phyloP scores from a whole-genome alignment of 2,888 invertebrate species.

The Drepana falcataria region DNA sequence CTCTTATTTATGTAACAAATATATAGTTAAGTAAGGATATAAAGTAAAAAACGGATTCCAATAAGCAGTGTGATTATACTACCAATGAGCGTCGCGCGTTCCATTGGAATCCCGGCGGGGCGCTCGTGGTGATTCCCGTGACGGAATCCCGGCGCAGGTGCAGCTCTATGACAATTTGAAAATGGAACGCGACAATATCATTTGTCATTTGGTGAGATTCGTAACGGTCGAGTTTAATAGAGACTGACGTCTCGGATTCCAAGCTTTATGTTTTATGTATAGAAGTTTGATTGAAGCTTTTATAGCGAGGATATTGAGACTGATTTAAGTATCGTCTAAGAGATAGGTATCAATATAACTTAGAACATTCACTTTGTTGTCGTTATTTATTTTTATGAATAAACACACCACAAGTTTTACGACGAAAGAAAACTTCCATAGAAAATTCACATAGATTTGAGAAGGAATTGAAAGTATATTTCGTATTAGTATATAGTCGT shows the following conservation, averaged over 20 bases:
- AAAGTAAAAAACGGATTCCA: slow-evolving; percentile 25
- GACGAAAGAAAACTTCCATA: too few relatives aligned
- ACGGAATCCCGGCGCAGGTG: slow-evolving; percentile 33
- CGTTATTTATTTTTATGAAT: not conserved
- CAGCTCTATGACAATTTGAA: slow-evolving; percentile 41
- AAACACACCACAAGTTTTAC: too few relatives aligned
- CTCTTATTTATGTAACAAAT: not conserved
- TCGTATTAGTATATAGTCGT: too few relatives aligned
- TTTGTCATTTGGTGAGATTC: slow-evolving; percentile 50
- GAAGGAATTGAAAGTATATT: too few relatives aligned
- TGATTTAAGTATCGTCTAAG: not conserved
- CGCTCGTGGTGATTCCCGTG: slow-evolving; percentile 30
- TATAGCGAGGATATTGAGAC: slow-evolving; percentile 15
- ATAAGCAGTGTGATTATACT: slow-evolving; percentile 24
- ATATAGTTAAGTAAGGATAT: slow-evolving; percentile 4
- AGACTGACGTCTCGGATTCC: not conserved
- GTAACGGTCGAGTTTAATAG: slow-evolving; percentile 38
- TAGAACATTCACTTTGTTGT: not conserved
- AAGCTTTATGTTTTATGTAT: not conserved
- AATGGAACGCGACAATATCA: slow-evolving; percentile 46
- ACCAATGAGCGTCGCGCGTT: slow-evolving; percentile 32
- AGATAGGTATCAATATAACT: not conserved
- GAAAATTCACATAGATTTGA: too few relatives aligned
- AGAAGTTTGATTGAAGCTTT: slow-evolving; percentile 11
- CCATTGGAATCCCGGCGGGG: slow-evolving; percentile 50